Conservation (phyloP, 2,888 invertebrate genomes). For the Drosophila yooni region DNA sequence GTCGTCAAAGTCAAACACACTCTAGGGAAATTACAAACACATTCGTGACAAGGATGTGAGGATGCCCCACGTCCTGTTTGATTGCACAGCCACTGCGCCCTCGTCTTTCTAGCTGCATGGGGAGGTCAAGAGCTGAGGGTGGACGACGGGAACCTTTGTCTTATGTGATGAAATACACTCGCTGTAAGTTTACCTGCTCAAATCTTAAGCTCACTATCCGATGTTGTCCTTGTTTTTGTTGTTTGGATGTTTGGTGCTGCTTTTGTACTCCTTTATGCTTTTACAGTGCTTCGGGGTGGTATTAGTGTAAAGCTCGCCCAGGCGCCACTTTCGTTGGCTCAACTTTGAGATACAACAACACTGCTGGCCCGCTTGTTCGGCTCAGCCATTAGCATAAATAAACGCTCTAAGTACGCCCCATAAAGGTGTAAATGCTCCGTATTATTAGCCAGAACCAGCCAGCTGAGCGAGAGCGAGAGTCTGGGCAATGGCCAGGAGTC, state of each 20-base stretch:
- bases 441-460: slow-evolving; percentile 70
- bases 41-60: slow-evolving; percentile 75
- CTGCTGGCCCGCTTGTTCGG: slow-evolving; percentile 31
- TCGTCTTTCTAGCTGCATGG: slow-evolving; percentile 7
- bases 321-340: slow-evolving; percentile 54
- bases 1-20: slow-evolving; percentile 85
- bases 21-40: slow-evolving; percentile 84
- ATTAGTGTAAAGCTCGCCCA: slow-evolving; percentile 73
- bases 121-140: slow-evolving; percentile 68
- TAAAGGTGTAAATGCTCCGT: slow-evolving; percentile 83
- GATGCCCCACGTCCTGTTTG: slow-evolving; percentile 8
- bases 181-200: slow-evolving; percentile 62
- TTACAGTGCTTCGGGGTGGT: slow-evolving; percentile 82
- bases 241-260: slow-evolving; percentile 1
- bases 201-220: slow-evolving; percentile 63
- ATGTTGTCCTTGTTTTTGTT: slow-evolving; percentile 2
- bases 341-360: slow-evolving; percentile 51
- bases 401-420: slow-evolving; percentile 76
- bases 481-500: slow-evolving; percentile 20
- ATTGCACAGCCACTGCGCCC: background rate
- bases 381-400: slow-evolving; percentile 81
- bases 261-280: slow-evolving; percentile 62
- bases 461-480: slow-evolving; percentile 20
- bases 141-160: slow-evolving; percentile 53
- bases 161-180: slow-evolving; percentile 72